A percentile compares a stretch with the other conserved stretches of the same genome.
Conservation (phyloP, 2,888 invertebrate genomes). For the Noctua comes region DNA sequence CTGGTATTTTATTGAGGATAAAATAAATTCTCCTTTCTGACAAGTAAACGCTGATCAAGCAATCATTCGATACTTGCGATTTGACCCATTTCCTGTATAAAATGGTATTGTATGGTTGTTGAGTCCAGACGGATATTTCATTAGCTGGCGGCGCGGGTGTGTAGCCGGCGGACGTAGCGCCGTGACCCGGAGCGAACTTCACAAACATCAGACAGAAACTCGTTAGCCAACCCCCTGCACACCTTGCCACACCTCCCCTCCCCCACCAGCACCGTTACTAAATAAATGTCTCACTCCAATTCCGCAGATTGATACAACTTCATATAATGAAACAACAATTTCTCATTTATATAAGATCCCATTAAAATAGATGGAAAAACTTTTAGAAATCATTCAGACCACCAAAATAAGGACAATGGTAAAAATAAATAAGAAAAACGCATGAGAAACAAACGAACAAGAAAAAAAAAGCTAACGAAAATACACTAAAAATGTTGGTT, state of each 20-base stretch:
- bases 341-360: conserved; percentile 55
- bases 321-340: conserved; percentile 61
- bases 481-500: no score
- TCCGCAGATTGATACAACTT: conserved; percentile 65
- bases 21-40: conserved; percentile 20
- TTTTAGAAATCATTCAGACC: no score
- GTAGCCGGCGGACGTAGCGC: conserved; percentile 62
- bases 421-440: no score
- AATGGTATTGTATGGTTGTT: conserved; percentile 58
- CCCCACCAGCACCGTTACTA: conserved; percentile 54
- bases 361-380: no score
- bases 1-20: conserved; percentile 21
- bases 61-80: conserved; percentile 50
- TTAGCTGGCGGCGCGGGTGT: conserved; percentile 61
- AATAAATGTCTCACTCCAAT: conserved; percentile 74
- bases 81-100: conserved; percentile 56
- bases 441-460: no score
- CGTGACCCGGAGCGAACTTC: conserved; percentile 75
- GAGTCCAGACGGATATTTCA: conserved; percentile 69
- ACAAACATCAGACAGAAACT: conserved; percentile 79
- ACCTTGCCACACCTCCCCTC: conserved; percentile 58
- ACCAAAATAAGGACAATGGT: no score
- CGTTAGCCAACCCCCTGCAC: conserved; percentile 73
- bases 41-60: conserved; percentile 50
- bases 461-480: no score